These are phyloP conservation scores for Anthopleura sola DNA, from an alignment of 64 coral and sea anemone genomes.

Conservation along the genomic window DNA sequence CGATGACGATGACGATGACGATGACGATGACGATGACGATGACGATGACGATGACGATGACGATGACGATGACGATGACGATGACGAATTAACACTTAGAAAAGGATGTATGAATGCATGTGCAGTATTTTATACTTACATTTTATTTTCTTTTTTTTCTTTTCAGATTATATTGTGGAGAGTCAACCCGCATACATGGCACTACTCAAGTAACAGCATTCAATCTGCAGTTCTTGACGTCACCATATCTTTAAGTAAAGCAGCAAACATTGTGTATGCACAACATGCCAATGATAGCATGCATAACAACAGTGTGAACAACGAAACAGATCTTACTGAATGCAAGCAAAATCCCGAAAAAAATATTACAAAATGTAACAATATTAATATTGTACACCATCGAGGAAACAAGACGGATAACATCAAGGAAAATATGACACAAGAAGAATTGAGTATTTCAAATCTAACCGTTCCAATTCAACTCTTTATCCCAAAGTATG, in stretches of 20 bases:
- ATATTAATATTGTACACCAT: neutral
- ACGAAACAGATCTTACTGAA: neutral
- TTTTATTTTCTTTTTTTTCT: neutral
- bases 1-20: no score
- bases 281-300: neutral
- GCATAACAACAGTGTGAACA: neutral
- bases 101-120: no score
- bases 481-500: conserved; percentile 42
- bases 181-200: conserved; percentile 31
- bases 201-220: neutral
- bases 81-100: no score
- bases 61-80: no score
- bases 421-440: neutral
- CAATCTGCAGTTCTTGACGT: conserved; percentile 43
- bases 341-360: neutral
- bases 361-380: neutral
- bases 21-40: no score
- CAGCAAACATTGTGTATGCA: neutral
- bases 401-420: neutral
- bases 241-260: neutral
- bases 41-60: no score
- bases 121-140: neutral
- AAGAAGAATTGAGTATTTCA: conserved; percentile 6
- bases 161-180: neutral
- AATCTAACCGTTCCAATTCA: conserved; percentile 32